Evolutionary conservation across 2,797 vertebrate species (phyloP).

Genomic region (Varecia variegata): DNA sequence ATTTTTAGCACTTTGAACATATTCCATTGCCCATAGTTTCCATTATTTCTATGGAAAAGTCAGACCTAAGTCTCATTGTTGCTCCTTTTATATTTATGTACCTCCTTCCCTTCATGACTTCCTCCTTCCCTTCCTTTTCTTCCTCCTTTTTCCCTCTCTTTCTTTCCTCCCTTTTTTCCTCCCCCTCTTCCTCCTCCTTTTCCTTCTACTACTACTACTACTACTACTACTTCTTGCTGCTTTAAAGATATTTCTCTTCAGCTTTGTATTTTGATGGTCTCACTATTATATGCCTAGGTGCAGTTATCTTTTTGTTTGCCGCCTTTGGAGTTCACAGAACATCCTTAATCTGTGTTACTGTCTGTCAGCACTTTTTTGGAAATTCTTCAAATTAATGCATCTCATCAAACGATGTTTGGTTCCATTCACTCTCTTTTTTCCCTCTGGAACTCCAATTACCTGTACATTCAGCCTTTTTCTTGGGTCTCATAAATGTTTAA

Average conservation of each 20-base stretch:
- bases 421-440: not conserved
- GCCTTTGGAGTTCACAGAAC: not conserved
- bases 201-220: not conserved
- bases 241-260: not conserved
- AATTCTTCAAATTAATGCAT: not conserved
- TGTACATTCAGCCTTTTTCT: not conserved
- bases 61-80: not conserved
- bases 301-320: not conserved
- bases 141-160: not conserved
- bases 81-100: not conserved
- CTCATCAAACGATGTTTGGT: not conserved
- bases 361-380: not conserved
- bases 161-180: not conserved
- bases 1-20: not conserved
- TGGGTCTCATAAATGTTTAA: not conserved
- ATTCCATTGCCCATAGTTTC: not conserved
- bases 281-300: not conserved
- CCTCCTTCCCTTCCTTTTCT: not conserved
- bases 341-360: not conserved
- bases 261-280: not conserved
- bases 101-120: not conserved
- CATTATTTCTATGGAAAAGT: not conserved
- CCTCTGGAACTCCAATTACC: not conserved
- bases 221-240: not conserved
- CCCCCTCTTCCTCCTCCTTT: too few species aligned